Evolutionary conservation across 2,113 vertebrate genomes (phyloP), one percentile per base, ranked within the genome.

Genomic region (Alces alces): DNA sequence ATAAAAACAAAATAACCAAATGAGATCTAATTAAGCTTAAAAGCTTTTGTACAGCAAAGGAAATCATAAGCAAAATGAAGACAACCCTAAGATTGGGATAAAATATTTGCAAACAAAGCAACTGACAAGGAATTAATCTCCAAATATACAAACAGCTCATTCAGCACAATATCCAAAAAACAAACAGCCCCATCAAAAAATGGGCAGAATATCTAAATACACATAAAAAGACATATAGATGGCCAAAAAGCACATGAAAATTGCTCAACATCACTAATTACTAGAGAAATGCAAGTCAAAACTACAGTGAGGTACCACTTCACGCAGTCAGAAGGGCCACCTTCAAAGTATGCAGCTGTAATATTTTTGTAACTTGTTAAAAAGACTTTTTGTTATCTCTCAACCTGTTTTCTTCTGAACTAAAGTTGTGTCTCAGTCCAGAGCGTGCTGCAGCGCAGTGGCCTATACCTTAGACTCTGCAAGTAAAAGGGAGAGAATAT

Each of bases 401-500:
- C 1, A 9, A 33, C 39, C 78, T 39, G 14, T 73, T 52, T 83
- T 47, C 58, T 78, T 84, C 57, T 60, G 43, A 89, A 70, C 9
- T 43, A 17, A 12, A 11, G 50, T 30, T 11, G 47, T 8, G 16
- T 47, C 64, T 91, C 61, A 57, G 12, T n/a, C 3, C 39, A 43
- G 8, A 78, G 6, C 1, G 0, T 16, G 11, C 30, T 39, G 1
- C 21, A 13, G 3, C 55, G 8, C 27, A 13, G 5, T 55, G 19
- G 21, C 21, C 6, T 92, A 17, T 6, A 89, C 80, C 16, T 60
- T 73, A 39, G n/a, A 54, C 2, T 52, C 14, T 28, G 2, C 25
- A 66, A 27, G 3, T 6, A 54, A 66, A 78, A 80, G 33, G 19
- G 11, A 8, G 10, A 87, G 3, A 45, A 54, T 45, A 58, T 28